A percentile compares a stretch with the other conserved stretches of the same genome.
Evolutionary conservation across 2,113 vertebrate species (phyloP).

Genomic region (Urocynchramus pylzowi): DNA sequence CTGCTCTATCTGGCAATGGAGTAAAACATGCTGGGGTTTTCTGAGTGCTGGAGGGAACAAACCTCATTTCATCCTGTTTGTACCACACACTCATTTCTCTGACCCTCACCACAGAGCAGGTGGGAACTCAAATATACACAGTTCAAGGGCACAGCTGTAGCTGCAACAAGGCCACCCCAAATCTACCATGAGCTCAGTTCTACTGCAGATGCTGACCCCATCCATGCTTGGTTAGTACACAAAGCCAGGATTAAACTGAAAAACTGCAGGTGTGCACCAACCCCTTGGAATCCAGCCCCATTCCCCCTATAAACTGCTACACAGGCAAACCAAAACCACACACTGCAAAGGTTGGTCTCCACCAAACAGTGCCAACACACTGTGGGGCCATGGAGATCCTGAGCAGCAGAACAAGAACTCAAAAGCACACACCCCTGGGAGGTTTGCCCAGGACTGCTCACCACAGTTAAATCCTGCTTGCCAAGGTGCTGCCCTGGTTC

Average conservation of each 20-base stretch:
- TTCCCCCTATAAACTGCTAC: accelerated
- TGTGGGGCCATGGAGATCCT: background rate
- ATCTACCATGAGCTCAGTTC: background rate
- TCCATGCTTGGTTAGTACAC: accelerated
- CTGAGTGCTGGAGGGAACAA: background rate
- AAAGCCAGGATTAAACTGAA: background rate
- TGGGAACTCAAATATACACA: background rate
- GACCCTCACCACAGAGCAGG: background rate
- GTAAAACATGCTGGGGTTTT: background rate
- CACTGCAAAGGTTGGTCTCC: accelerated
- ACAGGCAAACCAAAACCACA: background rate
- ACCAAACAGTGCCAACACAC: too few relatives aligned
- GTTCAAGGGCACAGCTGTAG: background rate
- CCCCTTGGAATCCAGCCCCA: background rate
- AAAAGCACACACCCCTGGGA: background rate
- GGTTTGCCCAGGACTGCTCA: background rate
- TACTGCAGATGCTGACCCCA: background rate
- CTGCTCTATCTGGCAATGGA: background rate
- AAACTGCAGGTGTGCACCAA: background rate
- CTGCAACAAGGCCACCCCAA: background rate
- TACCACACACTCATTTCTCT: constrained; percentile 4
- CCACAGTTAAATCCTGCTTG: background rate
- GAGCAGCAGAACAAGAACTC: background rate
- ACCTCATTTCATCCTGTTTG: constrained; percentile 4
- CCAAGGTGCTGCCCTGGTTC: background rate